phyloP scores from a whole-genome alignment of 2,888 invertebrate genomes.

The Ennomos erosarius region DNA sequence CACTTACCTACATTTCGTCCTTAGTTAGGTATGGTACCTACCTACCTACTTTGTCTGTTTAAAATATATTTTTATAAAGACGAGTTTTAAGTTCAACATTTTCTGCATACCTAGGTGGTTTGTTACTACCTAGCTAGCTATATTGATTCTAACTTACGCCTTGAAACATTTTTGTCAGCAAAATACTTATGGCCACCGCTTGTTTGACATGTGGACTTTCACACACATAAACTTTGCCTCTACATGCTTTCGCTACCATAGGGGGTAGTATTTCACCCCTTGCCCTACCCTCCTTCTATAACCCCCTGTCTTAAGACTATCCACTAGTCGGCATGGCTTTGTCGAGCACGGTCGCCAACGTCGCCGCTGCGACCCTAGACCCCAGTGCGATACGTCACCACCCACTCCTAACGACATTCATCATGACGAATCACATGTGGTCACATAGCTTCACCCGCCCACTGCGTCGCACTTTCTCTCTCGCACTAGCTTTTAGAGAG shows the following conservation, averaged over 20 bases:
- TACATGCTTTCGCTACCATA: slow-evolving; percentile 5
- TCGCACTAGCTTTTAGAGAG: slow-evolving; percentile 2
- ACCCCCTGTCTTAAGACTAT: neutral
- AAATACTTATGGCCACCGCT: too few species aligned
- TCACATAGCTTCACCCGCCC: slow-evolving; percentile 20
- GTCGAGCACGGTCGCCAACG: slow-evolving; percentile 33
- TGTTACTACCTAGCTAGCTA: too few species aligned
- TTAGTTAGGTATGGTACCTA: too few species aligned
- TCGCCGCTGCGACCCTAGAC: slow-evolving; percentile 18
- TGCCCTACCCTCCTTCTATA: neutral
- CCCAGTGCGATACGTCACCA: slow-evolving; percentile 11
- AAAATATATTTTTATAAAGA: too few species aligned
- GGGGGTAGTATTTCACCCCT: slow-evolving; percentile 4
- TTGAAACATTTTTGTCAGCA: too few species aligned
- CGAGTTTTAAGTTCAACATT: too few species aligned
- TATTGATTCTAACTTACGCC: too few species aligned
- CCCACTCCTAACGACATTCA: neutral
- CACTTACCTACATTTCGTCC: too few species aligned
- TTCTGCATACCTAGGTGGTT: too few species aligned
- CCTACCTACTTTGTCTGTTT: too few species aligned
- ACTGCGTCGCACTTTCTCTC: slow-evolving; percentile 2
- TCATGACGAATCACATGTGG: slow-evolving; percentile 25
- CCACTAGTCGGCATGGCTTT: slow-evolving; percentile 36
- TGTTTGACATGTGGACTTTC: slow-evolving; percentile 18
- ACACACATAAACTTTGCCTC: slow-evolving; percentile 18